Evolutionary conservation across 1,140 invertebrate species (phyloP).

Genomic region (Danaus melanippus): DNA sequence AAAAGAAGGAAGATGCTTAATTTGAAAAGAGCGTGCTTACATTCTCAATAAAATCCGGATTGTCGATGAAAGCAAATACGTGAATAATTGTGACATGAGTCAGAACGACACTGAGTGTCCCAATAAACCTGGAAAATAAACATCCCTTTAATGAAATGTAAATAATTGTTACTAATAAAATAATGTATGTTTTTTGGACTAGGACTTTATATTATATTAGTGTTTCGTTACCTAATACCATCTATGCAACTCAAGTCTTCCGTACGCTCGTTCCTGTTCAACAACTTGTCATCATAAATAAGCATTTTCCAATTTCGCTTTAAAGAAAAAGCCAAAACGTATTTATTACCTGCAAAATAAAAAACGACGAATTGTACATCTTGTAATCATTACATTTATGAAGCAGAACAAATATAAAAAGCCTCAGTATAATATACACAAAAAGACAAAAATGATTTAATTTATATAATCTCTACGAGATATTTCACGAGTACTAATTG

Average conservation of each 20-base stretch:
- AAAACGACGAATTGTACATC: background rate
- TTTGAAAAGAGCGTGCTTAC: conserved; percentile 25
- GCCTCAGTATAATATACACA: too few species aligned
- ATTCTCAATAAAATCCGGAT: conserved; percentile 50
- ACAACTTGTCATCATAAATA: conserved; percentile 25
- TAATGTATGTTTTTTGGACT: too few species aligned
- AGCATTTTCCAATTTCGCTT: conserved; percentile 37
- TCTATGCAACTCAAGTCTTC: conserved; percentile 44
- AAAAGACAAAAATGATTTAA: too few species aligned
- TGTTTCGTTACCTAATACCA: conserved; percentile 38
- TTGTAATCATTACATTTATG: too few species aligned
- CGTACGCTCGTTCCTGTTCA: conserved; percentile 32
- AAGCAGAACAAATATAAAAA: too few species aligned
- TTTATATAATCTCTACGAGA: too few species aligned
- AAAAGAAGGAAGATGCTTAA: too few species aligned
- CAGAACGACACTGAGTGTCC: conserved; percentile 49
- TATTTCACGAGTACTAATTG: too few species aligned
- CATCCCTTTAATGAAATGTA: conserved; percentile 1
- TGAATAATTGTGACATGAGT: conserved; percentile 49
- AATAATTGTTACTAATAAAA: too few species aligned
- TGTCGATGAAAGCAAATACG: conserved; percentile 50
- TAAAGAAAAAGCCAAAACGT: conserved; percentile 36
- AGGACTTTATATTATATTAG: conserved; percentile 1
- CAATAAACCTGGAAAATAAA: conserved; percentile 37
- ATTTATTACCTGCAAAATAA: conserved; percentile 39